Percentiles rank a stretch among this genome's conserved stretches.
These are phyloP conservation scores for Panthera tigris DNA, from an alignment of 2,113 vertebrate species.

Conservation along the genomic window DNA sequence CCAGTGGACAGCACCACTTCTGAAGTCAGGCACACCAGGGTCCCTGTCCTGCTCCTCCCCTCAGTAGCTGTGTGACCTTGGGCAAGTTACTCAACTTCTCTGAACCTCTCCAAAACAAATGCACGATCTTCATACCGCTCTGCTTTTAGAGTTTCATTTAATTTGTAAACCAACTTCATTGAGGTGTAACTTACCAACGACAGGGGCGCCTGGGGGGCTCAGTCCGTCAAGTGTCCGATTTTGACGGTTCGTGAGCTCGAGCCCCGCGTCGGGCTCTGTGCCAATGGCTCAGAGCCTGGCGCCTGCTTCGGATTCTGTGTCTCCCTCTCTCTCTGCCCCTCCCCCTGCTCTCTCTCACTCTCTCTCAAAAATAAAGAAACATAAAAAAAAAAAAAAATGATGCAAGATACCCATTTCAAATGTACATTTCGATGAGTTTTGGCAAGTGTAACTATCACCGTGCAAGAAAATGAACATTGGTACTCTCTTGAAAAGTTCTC, in stretches of 20 bases:
- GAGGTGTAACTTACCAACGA: not conserved
- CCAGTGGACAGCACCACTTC: not conserved
- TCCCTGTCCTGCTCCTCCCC: not conserved
- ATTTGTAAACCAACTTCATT: not conserved
- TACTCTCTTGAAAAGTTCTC: not conserved
- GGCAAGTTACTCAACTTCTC: not conserved
- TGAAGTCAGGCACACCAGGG: too few species aligned
- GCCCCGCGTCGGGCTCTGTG: too few species aligned
- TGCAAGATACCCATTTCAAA: not conserved
- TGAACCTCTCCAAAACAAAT: not conserved
- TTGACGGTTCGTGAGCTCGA: too few species aligned
- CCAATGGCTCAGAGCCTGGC: too few species aligned
- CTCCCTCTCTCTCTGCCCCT: too few species aligned
- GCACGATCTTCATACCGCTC: not conserved
- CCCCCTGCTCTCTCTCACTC: too few species aligned
- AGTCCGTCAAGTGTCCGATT: too few species aligned
- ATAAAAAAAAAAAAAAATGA: not conserved
- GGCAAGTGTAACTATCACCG: not conserved
- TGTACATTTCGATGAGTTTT: conserved; percentile 3
- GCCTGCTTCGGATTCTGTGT: too few species aligned
- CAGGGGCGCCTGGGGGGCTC: not conserved
- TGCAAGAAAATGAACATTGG: conserved; percentile 13
- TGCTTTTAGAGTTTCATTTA: not conserved
- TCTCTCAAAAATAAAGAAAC: too few species aligned
- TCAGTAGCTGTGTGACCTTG: not conserved